Percentiles rank a stretch among this genome's conserved stretches.
Evolutionary conservation across 2,113 vertebrate species (phyloP).

Genomic region (Nothobranchius furzeri): DNA sequence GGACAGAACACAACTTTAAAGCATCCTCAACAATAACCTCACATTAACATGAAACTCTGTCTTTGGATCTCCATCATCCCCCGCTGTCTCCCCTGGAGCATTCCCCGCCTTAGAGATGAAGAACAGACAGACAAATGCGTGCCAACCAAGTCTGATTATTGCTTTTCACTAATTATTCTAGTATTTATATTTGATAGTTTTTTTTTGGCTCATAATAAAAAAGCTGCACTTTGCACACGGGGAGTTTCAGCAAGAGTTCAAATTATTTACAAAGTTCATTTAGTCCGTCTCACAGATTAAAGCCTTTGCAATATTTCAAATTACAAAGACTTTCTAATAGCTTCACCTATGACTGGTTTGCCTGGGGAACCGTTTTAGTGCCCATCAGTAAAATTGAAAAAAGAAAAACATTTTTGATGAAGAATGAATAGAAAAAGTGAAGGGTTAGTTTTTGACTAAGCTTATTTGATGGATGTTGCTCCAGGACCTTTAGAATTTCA

Average conservation of each 20-base stretch:
- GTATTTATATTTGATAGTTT: conserved; percentile 36
- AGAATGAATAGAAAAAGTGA: conserved; percentile 24
- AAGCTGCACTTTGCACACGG: conserved; percentile 54
- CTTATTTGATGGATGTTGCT: conserved; percentile 72
- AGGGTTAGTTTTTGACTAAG: conserved; percentile 27
- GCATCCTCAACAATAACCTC: conserved; percentile 47
- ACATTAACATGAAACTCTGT: conserved; percentile 52
- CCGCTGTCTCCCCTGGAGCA: conserved; percentile 19
- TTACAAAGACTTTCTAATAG: conserved; percentile 71
- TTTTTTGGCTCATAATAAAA: conserved; percentile 36
- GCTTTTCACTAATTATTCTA: conserved; percentile 49
- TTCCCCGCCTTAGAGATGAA: conserved; percentile 31
- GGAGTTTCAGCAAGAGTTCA: conserved; percentile 68
- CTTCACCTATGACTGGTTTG: conserved; percentile 75
- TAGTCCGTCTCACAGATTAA: conserved; percentile 64
- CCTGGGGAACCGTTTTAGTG: conserved; percentile 75
- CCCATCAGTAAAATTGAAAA: conserved; percentile 49
- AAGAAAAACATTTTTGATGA: conserved; percentile 11
- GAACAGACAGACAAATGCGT: conserved; percentile 25
- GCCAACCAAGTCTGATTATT: conserved; percentile 43
- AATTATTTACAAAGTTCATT: conserved; percentile 65
- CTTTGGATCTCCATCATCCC: conserved; percentile 33
- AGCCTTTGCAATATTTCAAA: conserved; percentile 66
- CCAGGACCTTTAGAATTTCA: conserved; percentile 76
- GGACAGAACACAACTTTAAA: conserved; percentile 25